Evolutionary conservation across 2,888 invertebrate genomes (phyloP).

Genomic region (Dromius quadrimaculatus): DNA sequence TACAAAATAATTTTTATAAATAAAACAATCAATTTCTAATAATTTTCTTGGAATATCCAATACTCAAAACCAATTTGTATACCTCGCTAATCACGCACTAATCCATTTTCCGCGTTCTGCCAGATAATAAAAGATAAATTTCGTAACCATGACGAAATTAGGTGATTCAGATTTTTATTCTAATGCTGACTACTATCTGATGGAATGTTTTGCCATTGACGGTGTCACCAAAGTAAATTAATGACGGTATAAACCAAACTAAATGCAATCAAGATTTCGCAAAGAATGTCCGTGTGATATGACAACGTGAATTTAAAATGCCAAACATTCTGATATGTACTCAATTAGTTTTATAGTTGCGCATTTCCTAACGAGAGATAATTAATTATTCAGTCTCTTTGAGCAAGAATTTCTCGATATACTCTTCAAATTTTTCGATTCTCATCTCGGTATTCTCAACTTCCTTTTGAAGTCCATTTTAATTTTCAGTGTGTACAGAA

Average conservation of each 20-base stretch:
- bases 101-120: slow-evolving; percentile 1
- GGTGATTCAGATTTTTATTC: slow-evolving; percentile 44
- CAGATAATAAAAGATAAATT: slow-evolving; percentile 38
- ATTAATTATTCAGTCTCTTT: too few species aligned
- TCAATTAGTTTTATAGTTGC: not conserved
- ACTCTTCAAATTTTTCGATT: too few species aligned
- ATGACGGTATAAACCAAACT: slow-evolving; percentile 22
- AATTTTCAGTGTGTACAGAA: too few species aligned
- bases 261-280: not conserved
- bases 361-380: too few species aligned
- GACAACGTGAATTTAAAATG: slow-evolving; percentile 6
- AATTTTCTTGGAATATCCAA: not conserved
- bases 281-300: not conserved
- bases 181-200: slow-evolving; percentile 17
- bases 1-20: too few species aligned
- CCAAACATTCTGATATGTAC: not conserved
- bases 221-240: slow-evolving; percentile 38
- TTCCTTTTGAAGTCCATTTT: too few species aligned
- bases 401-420: too few species aligned
- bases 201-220: slow-evolving; percentile 38
- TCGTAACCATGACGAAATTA: slow-evolving; percentile 32
- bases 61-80: too few species aligned
- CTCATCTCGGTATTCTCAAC: too few species aligned
- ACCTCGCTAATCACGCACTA: too few species aligned
- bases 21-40: not conserved